These are phyloP conservation scores for Epinephelus moara DNA, from an alignment of 2,113 vertebrate species.

Conservation along the genomic window DNA sequence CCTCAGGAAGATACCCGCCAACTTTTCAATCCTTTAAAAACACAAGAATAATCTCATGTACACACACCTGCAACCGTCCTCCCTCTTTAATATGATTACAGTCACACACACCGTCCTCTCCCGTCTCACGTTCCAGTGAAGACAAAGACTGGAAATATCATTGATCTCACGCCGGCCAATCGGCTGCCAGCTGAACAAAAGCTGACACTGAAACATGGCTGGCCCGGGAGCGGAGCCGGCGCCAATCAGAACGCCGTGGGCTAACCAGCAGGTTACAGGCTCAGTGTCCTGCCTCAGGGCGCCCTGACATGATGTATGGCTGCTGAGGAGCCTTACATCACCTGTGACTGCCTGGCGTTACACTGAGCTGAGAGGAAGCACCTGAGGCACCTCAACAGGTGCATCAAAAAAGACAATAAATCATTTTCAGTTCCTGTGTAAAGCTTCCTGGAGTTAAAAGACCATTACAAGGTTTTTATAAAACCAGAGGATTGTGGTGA, in stretches of 20 bases:
- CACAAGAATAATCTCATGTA: not conserved
- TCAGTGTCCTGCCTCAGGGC: not conserved
- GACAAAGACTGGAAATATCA: conserved; percentile 58
- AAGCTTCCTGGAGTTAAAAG: too few relatives aligned
- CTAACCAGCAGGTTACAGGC: not conserved
- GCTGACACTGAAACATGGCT: conserved; percentile 48
- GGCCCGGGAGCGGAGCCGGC: conserved; percentile 29
- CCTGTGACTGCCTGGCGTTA: not conserved
- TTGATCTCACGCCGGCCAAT: conserved; percentile 49
- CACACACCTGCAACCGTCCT: not conserved
- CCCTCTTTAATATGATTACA: not conserved
- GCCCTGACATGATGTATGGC: not conserved
- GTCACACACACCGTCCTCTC: not conserved
- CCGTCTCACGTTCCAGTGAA: conserved; percentile 66
- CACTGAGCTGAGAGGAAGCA: not conserved
- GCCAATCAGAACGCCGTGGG: conserved; percentile 8
- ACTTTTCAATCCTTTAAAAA: too few relatives aligned
- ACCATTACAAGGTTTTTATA: too few relatives aligned
- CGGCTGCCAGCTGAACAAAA: conserved; percentile 63
- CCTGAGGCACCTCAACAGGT: conserved; percentile 2
- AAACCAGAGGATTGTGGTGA: too few relatives aligned
- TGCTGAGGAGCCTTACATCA: not conserved
- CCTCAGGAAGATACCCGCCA: too few relatives aligned
- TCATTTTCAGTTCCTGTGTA: too few relatives aligned
- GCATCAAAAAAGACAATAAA: too few relatives aligned